Base-by-base conservation (phyloP, 1,140 invertebrate genomes). In the Lethocerus indicus region DNA sequence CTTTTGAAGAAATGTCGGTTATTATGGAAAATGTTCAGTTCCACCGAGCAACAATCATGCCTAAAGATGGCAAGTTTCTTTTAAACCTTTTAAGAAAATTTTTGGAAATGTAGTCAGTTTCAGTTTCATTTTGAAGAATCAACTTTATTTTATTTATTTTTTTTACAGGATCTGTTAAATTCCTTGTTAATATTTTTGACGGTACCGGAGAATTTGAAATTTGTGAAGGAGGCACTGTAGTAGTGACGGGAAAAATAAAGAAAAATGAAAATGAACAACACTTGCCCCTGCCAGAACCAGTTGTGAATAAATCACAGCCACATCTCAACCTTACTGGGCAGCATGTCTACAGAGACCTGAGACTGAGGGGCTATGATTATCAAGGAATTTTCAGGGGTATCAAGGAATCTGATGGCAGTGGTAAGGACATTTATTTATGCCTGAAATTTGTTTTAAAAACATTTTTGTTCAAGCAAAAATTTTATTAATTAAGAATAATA, bases 291-390 rank as follows among this genome's bases (percentile, higher is more conserved):
- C 18, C 26, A 7, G 18, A 9, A n/a, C 18, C 23, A n/a, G 39
- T 20, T 18, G 21, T 40, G n/a, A 4, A 35, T 1, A 26, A 5
- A 21, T 26, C 35, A 6, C 4, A 16, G 16, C n/a, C n/a, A n/a
- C n/a, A n/a, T n/a, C 26, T 5, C 44, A 69, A 74, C 21, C 67
- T 97, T 16, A 71, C 66, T 5, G 68, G 68, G 9, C 67, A 71
- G 21, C 93, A 98, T 60, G 70, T 95, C 12, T 98, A 98, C 70
- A 95, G 95, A 63, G 91, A 95, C 63, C 68, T 98, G 12, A 68
- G 87, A 53, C 70, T 97, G 0, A 71, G 92, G 51, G 94, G 93
- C 6, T 98, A 98, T 62, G 88, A 96, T 61, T 98, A 98, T 64
- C 69, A 69, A 7, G 87, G 86, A 46, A 69, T 81, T 12, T 98